Evolutionary conservation across 2,113 vertebrate species (phyloP).

Genomic region (Lepisosteus oculatus): DNA sequence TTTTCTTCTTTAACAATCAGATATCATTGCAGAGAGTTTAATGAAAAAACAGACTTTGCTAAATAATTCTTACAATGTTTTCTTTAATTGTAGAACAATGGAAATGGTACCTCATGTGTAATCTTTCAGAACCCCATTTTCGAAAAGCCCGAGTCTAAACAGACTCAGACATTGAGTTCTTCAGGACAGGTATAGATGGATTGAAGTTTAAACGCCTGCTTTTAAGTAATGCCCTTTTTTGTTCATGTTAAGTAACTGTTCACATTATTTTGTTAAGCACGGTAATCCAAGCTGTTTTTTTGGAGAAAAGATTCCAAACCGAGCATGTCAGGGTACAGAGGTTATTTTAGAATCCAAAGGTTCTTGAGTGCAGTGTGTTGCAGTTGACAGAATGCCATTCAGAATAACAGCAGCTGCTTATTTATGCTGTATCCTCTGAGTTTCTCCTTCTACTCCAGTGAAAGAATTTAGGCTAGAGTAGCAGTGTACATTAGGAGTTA

Average conservation of each 20-base stretch:
- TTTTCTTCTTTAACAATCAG: no score
- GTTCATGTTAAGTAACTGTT: not conserved
- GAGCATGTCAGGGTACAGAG: constrained; percentile 20
- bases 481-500: constrained; percentile 4
- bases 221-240: not conserved
- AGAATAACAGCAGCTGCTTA: constrained; percentile 34
- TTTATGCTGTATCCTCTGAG: constrained; percentile 30
- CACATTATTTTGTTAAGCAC: not conserved
- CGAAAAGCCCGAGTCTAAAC: constrained; percentile 46
- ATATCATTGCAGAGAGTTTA: no score
- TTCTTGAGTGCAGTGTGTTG: constrained; percentile 13
- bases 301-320: not conserved
- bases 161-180: constrained; percentile 43
- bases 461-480: constrained; percentile 11
- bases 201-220: not conserved
- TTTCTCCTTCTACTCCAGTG: constrained; percentile 39
- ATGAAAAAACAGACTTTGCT: no score
- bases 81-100: constrained; percentile 46
- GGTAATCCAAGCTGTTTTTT: not conserved
- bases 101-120: constrained; percentile 6
- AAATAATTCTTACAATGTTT: constrained; percentile 1
- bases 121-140: constrained; percentile 16
- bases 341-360: constrained; percentile 28
- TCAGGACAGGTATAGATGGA: constrained; percentile 56
- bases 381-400: constrained; percentile 22